A percentile compares a stretch with the other conserved stretches of the same genome.
These are phyloP conservation scores for Meteorus cinctellus DNA, from an alignment of 2,888 invertebrate genomes.

Conservation along the genomic window DNA sequence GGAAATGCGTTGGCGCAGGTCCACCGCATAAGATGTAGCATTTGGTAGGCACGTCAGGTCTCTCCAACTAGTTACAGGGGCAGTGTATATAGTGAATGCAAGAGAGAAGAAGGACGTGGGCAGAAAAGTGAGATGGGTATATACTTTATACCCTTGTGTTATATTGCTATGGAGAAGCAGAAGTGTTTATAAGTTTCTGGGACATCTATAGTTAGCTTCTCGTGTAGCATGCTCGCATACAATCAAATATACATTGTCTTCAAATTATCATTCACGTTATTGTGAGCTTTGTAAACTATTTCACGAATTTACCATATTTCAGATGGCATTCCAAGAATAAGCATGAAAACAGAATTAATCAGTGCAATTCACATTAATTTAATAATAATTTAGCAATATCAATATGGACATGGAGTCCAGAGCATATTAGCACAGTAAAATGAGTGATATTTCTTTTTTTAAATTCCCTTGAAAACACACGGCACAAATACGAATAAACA, in stretches of 20 bases:
- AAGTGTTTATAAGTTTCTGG: slow-evolving; percentile 25
- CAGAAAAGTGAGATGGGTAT: background rate
- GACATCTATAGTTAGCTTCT: background rate
- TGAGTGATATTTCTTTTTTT: too few relatives aligned
- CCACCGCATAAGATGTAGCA: slow-evolving; percentile 44
- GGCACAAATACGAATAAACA: too few relatives aligned
- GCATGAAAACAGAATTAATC: too few relatives aligned
- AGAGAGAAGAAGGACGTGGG: background rate
- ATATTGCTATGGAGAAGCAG: slow-evolving; percentile 39
- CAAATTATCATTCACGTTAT: slow-evolving; percentile 63
- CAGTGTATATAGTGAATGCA: slow-evolving; percentile 40
- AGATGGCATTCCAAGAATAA: too few relatives aligned
- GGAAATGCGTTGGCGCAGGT: slow-evolving; percentile 29
- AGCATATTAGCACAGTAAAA: too few relatives aligned
- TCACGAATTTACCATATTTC: slow-evolving; percentile 37
- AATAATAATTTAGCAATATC: too few relatives aligned
- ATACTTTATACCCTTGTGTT: slow-evolving; percentile 29
- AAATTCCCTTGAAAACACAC: too few relatives aligned
- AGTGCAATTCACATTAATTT: too few relatives aligned
- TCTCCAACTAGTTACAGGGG: slow-evolving; percentile 47
- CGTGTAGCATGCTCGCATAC: slow-evolving; percentile 43
- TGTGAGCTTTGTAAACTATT: slow-evolving; percentile 62
- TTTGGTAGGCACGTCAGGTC: slow-evolving; percentile 63
- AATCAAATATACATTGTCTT: slow-evolving; percentile 54
- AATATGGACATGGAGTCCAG: too few relatives aligned